These are phyloP conservation scores for Brachypteracias leptosomus DNA, from an alignment of 2,113 vertebrate species.

Conservation along the genomic window DNA sequence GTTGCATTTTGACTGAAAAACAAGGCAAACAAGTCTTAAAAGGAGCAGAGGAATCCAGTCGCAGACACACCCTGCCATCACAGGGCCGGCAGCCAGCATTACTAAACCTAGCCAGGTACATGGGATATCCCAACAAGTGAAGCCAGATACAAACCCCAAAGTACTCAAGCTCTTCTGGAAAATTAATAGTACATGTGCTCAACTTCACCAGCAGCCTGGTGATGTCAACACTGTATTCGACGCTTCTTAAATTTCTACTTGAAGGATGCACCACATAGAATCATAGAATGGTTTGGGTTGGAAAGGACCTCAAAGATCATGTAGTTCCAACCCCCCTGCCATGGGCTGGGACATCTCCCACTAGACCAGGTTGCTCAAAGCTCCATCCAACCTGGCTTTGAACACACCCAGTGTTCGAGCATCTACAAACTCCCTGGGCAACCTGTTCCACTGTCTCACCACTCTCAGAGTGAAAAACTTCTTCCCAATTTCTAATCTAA, in stretches of 20 bases:
- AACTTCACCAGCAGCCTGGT: not conserved
- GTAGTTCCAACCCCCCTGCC: too few relatives aligned
- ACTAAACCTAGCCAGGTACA: not conserved
- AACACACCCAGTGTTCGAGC: too few relatives aligned
- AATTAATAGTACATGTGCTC: accelerated
- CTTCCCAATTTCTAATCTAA: too few relatives aligned
- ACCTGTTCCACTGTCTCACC: too few relatives aligned
- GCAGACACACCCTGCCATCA: not conserved
- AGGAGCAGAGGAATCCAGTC: not conserved
- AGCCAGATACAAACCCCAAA: not conserved
- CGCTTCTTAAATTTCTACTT: not conserved
- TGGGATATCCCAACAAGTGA: accelerated
- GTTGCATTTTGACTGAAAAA: not conserved
- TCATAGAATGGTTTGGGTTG: too few relatives aligned
- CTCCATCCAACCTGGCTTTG: too few relatives aligned
- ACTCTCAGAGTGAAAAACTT: too few relatives aligned
- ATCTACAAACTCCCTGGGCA: too few relatives aligned
- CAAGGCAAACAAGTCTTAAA: not conserved
- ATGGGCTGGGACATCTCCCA: too few relatives aligned
- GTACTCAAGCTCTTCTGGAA: not conserved
- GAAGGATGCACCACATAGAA: not conserved
- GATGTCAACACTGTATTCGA: not conserved
- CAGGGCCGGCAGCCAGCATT: accelerated
- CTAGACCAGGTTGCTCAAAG: too few relatives aligned
- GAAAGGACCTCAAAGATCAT: too few relatives aligned